Evolutionary conservation across 2,888 invertebrate genomes (phyloP).

Genomic region (Cryptocephalus moraei): DNA sequence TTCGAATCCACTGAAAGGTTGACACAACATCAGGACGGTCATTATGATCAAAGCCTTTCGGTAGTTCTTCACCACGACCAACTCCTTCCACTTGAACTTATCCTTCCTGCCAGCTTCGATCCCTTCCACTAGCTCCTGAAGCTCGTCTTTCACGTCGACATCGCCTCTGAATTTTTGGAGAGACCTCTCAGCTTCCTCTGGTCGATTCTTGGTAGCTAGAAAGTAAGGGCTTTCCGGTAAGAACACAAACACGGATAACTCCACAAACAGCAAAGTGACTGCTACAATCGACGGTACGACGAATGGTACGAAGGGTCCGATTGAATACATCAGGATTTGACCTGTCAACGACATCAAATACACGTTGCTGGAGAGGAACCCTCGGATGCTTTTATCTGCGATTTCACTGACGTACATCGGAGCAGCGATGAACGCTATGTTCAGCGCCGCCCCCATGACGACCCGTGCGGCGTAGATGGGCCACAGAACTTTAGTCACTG

Average conservation of each 20-base stretch:
- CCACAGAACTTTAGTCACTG: conserved; percentile 19
- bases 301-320: conserved; percentile 16
- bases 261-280: conserved; percentile 20
- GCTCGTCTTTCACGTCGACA: conserved; percentile 25
- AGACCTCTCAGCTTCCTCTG: conserved; percentile 23
- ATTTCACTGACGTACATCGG: conserved; percentile 26
- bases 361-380: conserved; percentile 26
- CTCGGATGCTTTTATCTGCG: conserved; percentile 10
- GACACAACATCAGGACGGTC: conserved; percentile 26
- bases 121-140: conserved; percentile 25
- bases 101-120: conserved; percentile 27
- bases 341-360: conserved; percentile 30
- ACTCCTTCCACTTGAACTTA: conserved; percentile 24
- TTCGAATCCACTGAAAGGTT: conserved; percentile 30
- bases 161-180: conserved; percentile 20
- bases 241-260: conserved; percentile 29
- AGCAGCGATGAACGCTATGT: conserved; percentile 31
- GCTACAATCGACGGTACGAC: conserved; percentile 12
- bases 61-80: conserved; percentile 26
- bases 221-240: conserved; percentile 37
- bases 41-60: conserved; percentile 30
- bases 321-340: conserved; percentile 25
- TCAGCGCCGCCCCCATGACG: conserved; percentile 25
- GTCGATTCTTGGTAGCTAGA: conserved; percentile 24
- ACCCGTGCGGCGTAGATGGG: conserved; percentile 25